A percentile compares a stretch with the other conserved stretches of the same genome.
phyloP scores from a whole-genome alignment of 2,797 vertebrate genomes.

The Phrynocephalus vlangalii region DNA sequence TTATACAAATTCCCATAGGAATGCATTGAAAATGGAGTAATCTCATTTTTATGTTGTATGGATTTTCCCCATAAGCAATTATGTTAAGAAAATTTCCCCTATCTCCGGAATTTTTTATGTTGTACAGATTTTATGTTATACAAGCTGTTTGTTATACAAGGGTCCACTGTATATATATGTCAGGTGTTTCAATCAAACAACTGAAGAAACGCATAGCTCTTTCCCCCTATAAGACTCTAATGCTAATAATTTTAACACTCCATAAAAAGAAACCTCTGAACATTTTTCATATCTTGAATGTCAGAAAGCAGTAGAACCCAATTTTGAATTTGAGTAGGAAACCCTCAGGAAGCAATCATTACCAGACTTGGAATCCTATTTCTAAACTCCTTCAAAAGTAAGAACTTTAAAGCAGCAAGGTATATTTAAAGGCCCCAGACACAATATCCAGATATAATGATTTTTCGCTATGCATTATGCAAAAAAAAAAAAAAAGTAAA shows the following conservation, averaged over 20 bases:
- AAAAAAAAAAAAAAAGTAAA: too few relatives aligned
- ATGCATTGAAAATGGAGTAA: too few relatives aligned
- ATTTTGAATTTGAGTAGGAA: slow-evolving; percentile 10
- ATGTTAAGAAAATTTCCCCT: too few relatives aligned
- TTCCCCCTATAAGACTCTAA: background rate
- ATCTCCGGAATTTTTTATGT: too few relatives aligned
- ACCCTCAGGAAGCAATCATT: slow-evolving; percentile 32
- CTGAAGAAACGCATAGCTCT: background rate
- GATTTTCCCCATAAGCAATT: too few relatives aligned
- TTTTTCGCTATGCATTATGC: too few relatives aligned
- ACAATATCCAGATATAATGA: slow-evolving; percentile 29
- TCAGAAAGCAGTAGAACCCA: slow-evolving; percentile 20
- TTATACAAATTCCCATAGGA: too few relatives aligned
- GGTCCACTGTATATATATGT: background rate
- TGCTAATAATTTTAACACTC: background rate
- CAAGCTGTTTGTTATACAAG: too few relatives aligned
- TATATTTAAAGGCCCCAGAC: slow-evolving; percentile 51
- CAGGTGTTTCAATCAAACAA: background rate
- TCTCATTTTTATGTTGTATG: too few relatives aligned
- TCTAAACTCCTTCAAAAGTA: slow-evolving; percentile 22
- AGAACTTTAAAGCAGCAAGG: slow-evolving; percentile 52
- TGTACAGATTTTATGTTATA: too few relatives aligned
- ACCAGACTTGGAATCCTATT: slow-evolving; percentile 32
- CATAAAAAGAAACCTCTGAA: background rate
- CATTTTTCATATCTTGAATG: slow-evolving; percentile 29